Base-by-base conservation (phyloP, 2,113 vertebrate species). In the Carassius auratus region DNA sequence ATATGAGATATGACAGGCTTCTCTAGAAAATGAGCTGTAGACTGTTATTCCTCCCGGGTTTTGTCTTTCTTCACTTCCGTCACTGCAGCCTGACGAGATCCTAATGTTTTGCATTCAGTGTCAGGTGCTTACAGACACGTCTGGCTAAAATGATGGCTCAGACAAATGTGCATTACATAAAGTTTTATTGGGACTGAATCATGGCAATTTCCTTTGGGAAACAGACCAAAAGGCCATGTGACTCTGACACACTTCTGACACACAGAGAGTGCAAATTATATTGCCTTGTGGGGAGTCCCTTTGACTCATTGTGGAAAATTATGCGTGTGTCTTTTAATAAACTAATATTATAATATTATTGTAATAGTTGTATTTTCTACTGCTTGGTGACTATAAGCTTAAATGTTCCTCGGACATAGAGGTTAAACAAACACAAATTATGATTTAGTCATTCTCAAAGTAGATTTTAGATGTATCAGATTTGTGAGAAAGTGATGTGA, bases 1-100 rank as follows among this genome's bases (percentile, higher is more conserved):
- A 83, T n/a, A 83, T 71, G 23, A 30, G 71, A 59, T 81, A 36
- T 48, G 68, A 81, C 76, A 33, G 76, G n/a, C 10, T 42, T 45
- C 2, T 45, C 42, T 42, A 42, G 42, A 42, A 81, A 45, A 33
- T 5, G 0, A 33, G 9, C 42, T 19, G n/a, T 14, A 59, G 61
- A 14, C 30, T 42, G 13, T 8, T 59, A 59, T 74, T 73, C 45
- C 26, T 83, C 8, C 33, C 59, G 17, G 45, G 45, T 26, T 55
- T 61, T 69, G 13, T 76, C 23, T n/a, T 5, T 52, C 3, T 17
- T 76, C 74, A 30, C 9, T 48, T 74, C 9, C 36, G 13, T 48
- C 71, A 48, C 71, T 2, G 5, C 71, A 45, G 42, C 71, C 3
- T 74, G n/a, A 76, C 33, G 74, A 76, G 2, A 2, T 75, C 42